These are phyloP conservation scores for Drosophila oshimai DNA, from an alignment of 1,140 invertebrate species.

Conservation along the genomic window DNA sequence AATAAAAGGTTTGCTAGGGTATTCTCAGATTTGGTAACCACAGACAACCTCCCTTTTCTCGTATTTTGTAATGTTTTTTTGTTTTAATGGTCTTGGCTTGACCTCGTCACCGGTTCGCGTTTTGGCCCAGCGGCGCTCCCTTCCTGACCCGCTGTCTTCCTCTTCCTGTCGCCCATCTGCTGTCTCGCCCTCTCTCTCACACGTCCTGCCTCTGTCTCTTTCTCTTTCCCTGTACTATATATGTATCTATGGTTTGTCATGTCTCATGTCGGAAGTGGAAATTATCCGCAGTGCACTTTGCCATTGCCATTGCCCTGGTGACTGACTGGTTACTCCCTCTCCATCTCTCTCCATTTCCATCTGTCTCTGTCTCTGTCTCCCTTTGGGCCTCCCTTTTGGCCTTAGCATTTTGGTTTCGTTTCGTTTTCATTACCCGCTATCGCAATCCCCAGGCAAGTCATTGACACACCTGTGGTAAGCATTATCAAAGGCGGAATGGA, in stretches of 20 bases:
- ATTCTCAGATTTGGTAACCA: neutral
- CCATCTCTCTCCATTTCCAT: neutral
- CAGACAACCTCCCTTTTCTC: neutral
- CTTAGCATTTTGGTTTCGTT: constrained; percentile 61
- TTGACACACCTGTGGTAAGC: constrained; percentile 68
- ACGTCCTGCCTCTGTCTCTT: neutral
- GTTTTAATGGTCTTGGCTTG: constrained; percentile 77
- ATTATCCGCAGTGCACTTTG: constrained; percentile 65
- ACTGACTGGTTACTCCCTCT: constrained; percentile 38
- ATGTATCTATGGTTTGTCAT: constrained; percentile 43
- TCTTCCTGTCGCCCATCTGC: constrained; percentile 57
- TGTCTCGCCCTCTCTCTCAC: constrained; percentile 9
- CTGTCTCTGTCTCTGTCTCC: constrained; percentile 2
- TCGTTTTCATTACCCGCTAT: constrained; percentile 72
- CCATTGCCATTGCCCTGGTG: constrained; percentile 63
- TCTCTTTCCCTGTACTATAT: neutral
- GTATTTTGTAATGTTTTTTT: constrained; percentile 41
- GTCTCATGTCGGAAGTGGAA: constrained; percentile 76
- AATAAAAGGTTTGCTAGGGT: neutral
- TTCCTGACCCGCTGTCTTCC: constrained; percentile 25
- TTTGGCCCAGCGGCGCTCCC: constrained; percentile 30
- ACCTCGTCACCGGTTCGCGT: constrained; percentile 72
- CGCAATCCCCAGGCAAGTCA: constrained; percentile 64
- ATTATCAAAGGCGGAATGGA: constrained; percentile 16
- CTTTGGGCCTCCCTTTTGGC: constrained; percentile 26